Evolutionary conservation across 2,888 invertebrate genomes (phyloP), one percentile per base, ranked within the genome.

Genomic region (Dexiosoma caninum): DNA sequence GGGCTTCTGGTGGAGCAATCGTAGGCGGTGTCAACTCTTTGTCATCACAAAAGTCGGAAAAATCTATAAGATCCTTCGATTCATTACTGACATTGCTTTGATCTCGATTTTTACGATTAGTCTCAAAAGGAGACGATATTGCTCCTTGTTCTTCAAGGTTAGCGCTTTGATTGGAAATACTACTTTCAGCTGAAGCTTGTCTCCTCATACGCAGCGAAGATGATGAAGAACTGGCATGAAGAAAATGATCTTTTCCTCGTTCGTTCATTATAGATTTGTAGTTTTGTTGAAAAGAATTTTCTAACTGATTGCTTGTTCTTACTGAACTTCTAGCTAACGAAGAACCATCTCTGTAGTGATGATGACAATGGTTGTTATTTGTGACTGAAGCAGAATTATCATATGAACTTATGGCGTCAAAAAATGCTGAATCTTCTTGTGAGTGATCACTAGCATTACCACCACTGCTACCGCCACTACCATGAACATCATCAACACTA

Each of bases 161-260:
- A 12, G 88, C 83, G 76, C 91, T 90, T 78, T 90, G 90, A 85
- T 89, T 90, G 35, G 90, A 90, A 30, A 90, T 89, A 83, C 90
- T 90, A 70, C 91, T 90, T 81, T 90, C 90, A 2, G 89, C 90
- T 0, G 90, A 90, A 1, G 90, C 88, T 82, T 90, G 90, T 7
- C 91, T 87, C 2, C 88, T 85, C 88, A 90, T 90, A 40, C 86
- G 85, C 12, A 62, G 60, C 7, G 69, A 40, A 1, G 69, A 49
- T 5, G 70, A 62, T 1, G 77, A 77, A 7, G 62, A 4, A 1
- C 86, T 85, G 23, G 86, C 85, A 21, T 86, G 85, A 79, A 90
- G 84, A 16, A 89, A 87, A 2, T 87, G 83, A 9, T 86, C 86
- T 35, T 85, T 86, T n/a, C 84, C 84, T 42, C 84, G 82, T 59